A percentile compares a stretch with the other conserved stretches of the same genome.
phyloP scores from a whole-genome alignment of 2,113 vertebrate genomes.

The Todiramphus saurophagus region DNA sequence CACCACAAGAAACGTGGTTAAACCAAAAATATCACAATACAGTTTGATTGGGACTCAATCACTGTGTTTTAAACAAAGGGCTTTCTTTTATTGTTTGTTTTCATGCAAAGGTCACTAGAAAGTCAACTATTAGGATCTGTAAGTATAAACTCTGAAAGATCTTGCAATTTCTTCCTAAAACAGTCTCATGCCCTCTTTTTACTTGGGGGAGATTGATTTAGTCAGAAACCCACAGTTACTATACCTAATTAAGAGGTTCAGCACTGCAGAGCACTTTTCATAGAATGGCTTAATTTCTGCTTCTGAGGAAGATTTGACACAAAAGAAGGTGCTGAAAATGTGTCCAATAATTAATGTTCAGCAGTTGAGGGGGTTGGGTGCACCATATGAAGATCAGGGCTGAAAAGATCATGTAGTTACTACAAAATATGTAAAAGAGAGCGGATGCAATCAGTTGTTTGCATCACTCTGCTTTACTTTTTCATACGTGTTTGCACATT shows the following conservation, averaged over 20 bases:
- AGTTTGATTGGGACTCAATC: slow-evolving; percentile 7
- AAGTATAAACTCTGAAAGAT: background rate
- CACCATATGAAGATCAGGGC: background rate
- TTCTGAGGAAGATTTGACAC: background rate
- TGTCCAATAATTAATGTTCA: background rate
- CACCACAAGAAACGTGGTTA: slow-evolving; percentile 28
- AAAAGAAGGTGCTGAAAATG: background rate
- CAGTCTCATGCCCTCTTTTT: background rate
- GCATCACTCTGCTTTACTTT: background rate
- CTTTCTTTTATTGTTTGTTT: slow-evolving; percentile 41
- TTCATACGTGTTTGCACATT: background rate
- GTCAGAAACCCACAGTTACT: background rate
- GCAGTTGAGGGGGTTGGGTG: background rate
- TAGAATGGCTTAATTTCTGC: background rate
- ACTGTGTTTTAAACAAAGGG: slow-evolving; percentile 25
- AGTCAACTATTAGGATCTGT: background rate
- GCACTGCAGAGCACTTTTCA: background rate
- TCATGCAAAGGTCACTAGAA: slow-evolving; percentile 9
- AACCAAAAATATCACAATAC: slow-evolving; percentile 45
- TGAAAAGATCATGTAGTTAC: background rate
- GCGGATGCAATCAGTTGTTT: background rate
- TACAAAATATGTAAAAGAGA: background rate
- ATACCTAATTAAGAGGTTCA: background rate
- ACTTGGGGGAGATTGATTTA: background rate
- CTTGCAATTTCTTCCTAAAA: background rate